Base-by-base conservation (phyloP, 2,888 invertebrate species). In the Cosmia pyralina region DNA sequence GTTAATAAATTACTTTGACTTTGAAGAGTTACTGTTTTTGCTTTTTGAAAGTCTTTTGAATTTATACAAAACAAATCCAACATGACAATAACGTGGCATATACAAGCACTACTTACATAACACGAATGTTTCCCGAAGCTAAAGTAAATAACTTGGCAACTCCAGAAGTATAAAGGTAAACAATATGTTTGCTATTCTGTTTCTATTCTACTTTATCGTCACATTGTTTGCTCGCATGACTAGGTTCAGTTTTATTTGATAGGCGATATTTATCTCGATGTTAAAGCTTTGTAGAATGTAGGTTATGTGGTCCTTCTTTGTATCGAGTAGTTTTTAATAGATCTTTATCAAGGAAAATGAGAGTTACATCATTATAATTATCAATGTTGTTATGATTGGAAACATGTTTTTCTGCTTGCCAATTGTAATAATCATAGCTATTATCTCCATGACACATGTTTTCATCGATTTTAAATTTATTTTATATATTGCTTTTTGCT, bases 131-230 rank as follows among this genome's bases (percentile, higher is more conserved):
- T 50, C 28, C 67, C 59, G 52, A 53, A 58, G 46, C 67, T 78
- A 69, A 79, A 79, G 69, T 44, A 81, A 81, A 80, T 80, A 80
- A 73, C 69, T 79, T 73, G 79, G 59, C 73, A 83, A 73, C 69
- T 83, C 38, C 55, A 79, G 66, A 69, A 69, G 74, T 73, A 73
- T 73, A 64, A 72, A 79, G 70, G 83, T 81, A 83, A 83, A 81
- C 79, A 83, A 79, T 81, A 83, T 83, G 79, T 83, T 73, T 83
- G 59, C 74, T 58, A 77, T 82, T 69, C 59, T 72, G 73, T 79
- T 80, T 69, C 68, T 72, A 67, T 80, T 82, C 58, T 68, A 64
- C 63, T 81, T 81, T 81, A 81, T 81, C 79, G 83, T 69, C 69
- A 48, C 74, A 73, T 73, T 73, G 55, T 73, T 68, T 73, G 71